phyloP scores from a whole-genome alignment of 2,113 vertebrate genomes.

The Catharus bicknelli region DNA sequence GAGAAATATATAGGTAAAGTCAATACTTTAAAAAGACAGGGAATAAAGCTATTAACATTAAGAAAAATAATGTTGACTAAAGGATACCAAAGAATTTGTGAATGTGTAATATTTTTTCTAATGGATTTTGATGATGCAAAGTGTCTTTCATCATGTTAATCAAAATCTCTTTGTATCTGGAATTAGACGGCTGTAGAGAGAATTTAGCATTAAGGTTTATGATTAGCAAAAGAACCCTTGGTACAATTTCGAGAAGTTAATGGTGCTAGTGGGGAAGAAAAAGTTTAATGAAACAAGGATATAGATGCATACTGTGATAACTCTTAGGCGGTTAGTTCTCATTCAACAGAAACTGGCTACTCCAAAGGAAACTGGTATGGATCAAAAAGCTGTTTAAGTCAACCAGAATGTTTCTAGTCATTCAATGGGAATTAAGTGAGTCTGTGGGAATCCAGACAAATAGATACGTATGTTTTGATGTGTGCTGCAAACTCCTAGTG shows the following conservation, averaged over 20 bases:
- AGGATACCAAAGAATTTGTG: neutral
- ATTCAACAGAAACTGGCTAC: neutral
- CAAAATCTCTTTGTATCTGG: neutral
- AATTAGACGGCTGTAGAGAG: neutral
- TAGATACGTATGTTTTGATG: neutral
- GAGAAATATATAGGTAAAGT: neutral
- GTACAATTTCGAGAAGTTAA: neutral
- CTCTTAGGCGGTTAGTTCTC: neutral
- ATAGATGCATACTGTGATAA: neutral
- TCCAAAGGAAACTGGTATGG: neutral
- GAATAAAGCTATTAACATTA: neutral
- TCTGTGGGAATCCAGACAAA: neutral
- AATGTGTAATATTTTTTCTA: neutral
- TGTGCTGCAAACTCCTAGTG: neutral
- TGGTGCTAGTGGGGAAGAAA: neutral
- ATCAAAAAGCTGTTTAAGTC: slow-evolving; percentile 47
- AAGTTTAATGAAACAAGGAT: neutral
- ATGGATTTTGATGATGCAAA: neutral
- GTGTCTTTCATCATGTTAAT: neutral
- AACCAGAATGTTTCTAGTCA: neutral
- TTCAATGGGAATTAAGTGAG: neutral
- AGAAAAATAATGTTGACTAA: neutral
- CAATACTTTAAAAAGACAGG: neutral
- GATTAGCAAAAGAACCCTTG: neutral
- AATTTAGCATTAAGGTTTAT: neutral